Conservation (phyloP, 2,113 vertebrate species). For the Galbula dea region DNA sequence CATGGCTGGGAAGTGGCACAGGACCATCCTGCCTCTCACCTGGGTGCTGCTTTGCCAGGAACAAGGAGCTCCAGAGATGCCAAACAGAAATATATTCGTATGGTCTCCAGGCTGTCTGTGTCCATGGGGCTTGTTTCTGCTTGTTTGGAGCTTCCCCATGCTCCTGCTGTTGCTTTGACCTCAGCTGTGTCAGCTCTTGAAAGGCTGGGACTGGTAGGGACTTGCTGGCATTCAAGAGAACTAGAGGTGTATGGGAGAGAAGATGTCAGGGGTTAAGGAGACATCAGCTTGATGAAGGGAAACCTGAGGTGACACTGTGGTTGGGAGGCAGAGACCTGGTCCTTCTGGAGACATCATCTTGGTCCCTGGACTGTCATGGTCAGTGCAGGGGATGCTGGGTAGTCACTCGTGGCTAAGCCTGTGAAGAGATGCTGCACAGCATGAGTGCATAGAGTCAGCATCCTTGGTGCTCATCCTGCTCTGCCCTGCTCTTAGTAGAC, state of each 20-base stretch:
- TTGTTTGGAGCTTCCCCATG: neutral
- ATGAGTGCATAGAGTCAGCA: accelerated
- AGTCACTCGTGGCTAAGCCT: neutral
- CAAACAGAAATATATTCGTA: neutral
- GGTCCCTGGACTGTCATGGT: accelerated
- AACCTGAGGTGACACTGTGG: neutral
- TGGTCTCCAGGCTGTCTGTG: neutral
- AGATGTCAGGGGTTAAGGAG: neutral
- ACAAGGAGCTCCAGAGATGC: neutral
- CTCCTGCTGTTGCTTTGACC: neutral
- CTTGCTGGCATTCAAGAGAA: neutral
- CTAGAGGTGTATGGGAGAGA: neutral
- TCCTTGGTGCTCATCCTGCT: neutral
- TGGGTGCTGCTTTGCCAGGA: neutral
- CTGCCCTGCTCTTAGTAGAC: neutral
- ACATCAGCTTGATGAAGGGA: neutral
- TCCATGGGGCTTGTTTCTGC: neutral
- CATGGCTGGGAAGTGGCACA: accelerated
- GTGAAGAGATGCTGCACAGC: neutral
- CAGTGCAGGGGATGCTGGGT: accelerated
- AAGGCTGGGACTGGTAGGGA: neutral
- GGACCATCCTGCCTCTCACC: accelerated
- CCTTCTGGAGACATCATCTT: neutral
- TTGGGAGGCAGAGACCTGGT: neutral
- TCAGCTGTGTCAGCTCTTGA: neutral